Evolutionary conservation across 2,113 vertebrate species (phyloP), one percentile per base, ranked within the genome.

Genomic region (Dipodomys merriami): DNA sequence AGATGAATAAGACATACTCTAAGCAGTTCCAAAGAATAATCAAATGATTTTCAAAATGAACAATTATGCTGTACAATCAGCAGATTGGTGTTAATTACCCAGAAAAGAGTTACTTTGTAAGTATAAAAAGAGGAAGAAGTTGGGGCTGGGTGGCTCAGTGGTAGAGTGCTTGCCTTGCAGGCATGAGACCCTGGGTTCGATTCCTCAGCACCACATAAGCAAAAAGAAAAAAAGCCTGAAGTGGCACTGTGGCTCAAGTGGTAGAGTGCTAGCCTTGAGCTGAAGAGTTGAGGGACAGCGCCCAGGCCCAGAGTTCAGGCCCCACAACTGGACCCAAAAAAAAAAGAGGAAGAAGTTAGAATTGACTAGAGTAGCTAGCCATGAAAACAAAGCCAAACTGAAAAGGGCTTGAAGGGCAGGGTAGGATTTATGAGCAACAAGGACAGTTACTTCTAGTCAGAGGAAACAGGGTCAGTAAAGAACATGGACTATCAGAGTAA

Each of bases 321-420:
- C 39, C 39, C 39, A 39, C 3, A 3, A 49, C 27, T 77, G 62
- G 39, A 95, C 53, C 92, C 8, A 67, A 78, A 10, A 0, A 91
- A 82, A 77, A 89, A 95, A 71, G 62, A 78, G 49, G n/a, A 64
- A 23, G 62, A 64, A 86, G 83, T 27, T 46, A 23, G 30, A 88
- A n/a, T 95, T 91, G 95, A 46, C 29, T 81, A 67, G 39, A 95
- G 46, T 93, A 7, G 68, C 82, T 93, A 7, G 68, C 82, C 15
- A 0, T 92, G 65, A 94, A 92, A 87, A 73, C 95, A 89, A 96
- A 93, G 33, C 76, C 68, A 86, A 79, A 68, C 62, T 85, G 23
- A 94, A 80, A 77, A 68, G 53, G 46, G 23, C 44, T 76, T 86
- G 86, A 68, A 82, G 65, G 65, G 62, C 76, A 30, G 39, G 67